A percentile compares a stretch with the other conserved stretches of the same genome.
These are phyloP conservation scores for Papilio polyxenes DNA, from an alignment of 1,140 invertebrate species.

Conservation along the genomic window DNA sequence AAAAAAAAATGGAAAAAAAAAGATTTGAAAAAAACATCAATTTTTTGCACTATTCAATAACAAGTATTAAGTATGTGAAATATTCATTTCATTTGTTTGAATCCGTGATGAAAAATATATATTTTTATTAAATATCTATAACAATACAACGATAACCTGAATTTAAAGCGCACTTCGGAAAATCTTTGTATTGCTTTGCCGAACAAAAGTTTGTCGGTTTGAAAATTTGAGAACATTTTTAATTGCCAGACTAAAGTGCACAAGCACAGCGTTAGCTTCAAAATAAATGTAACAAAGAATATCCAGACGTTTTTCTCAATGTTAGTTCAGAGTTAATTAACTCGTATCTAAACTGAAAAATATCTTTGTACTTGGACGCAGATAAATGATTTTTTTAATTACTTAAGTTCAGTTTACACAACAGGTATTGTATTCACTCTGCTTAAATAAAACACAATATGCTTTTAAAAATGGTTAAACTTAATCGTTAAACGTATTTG, in stretches of 20 bases:
- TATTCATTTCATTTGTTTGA: too few relatives aligned
- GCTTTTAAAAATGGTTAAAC: too few relatives aligned
- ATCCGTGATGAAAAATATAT: not conserved
- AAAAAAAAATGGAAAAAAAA: too few relatives aligned
- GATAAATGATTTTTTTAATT: too few relatives aligned
- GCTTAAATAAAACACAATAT: too few relatives aligned
- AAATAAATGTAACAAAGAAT: conserved; percentile 35
- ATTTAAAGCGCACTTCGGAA: not conserved
- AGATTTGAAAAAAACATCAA: too few relatives aligned
- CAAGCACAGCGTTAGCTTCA: not conserved
- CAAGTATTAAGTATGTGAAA: too few relatives aligned
- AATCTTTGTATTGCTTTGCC: conserved; percentile 6
- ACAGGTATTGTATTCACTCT: too few relatives aligned
- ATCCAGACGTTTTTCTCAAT: not conserved
- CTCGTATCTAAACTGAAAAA: not conserved
- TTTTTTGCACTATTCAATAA: too few relatives aligned
- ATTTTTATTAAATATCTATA: not conserved
- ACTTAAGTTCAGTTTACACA: too few relatives aligned
- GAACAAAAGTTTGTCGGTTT: conserved; percentile 20
- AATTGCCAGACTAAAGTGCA: conserved; percentile 23
- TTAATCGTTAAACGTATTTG: too few relatives aligned
- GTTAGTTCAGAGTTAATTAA: not conserved
- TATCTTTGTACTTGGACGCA: not conserved
- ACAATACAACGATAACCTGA: conserved; percentile 15
- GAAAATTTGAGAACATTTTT: conserved; percentile 17